Conservation (phyloP, 2,888 invertebrate genomes). For the Anagyrus pseudococci region DNA sequence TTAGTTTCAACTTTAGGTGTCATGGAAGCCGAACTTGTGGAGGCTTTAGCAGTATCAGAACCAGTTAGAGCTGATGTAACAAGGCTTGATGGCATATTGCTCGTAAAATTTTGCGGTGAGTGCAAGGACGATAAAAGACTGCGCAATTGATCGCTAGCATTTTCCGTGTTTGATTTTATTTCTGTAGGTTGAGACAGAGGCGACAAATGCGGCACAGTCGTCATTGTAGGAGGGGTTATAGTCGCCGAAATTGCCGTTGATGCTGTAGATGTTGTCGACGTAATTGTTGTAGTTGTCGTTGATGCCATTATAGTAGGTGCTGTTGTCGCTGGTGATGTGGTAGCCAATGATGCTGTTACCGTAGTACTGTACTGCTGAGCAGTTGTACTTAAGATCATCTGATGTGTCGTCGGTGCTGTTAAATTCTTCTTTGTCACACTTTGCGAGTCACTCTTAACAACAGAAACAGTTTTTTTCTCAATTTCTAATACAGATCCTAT, state of each 20-base stretch:
- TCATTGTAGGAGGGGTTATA: too few relatives aligned
- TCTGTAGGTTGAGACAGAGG: constrained; percentile 77
- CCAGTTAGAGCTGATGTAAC: constrained; percentile 45
- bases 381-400: background rate
- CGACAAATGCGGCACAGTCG: constrained; percentile 72
- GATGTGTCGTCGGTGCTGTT: constrained; percentile 27
- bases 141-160: constrained; percentile 73
- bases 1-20: constrained; percentile 37
- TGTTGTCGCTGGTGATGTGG: too few relatives aligned
- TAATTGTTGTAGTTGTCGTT: constrained; percentile 26
- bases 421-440: constrained; percentile 38
- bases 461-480: constrained; percentile 16
- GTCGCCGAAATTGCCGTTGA: constrained; percentile 55
- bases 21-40: background rate
- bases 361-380: background rate
- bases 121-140: constrained; percentile 73
- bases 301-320: constrained; percentile 8
- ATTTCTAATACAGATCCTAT: constrained; percentile 6
- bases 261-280: constrained; percentile 43
- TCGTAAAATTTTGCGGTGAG: constrained; percentile 61
- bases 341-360: too few relatives aligned
- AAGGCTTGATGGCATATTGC: constrained; percentile 61
- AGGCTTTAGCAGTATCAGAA: background rate
- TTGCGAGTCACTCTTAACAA: constrained; percentile 26
- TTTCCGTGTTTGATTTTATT: constrained; percentile 75